A percentile compares a stretch with the other conserved stretches of the same genome.
These are phyloP conservation scores for Epizoanthus rinbou DNA, from an alignment of 92 coral and sea anemone species.

Conservation along the genomic window DNA sequence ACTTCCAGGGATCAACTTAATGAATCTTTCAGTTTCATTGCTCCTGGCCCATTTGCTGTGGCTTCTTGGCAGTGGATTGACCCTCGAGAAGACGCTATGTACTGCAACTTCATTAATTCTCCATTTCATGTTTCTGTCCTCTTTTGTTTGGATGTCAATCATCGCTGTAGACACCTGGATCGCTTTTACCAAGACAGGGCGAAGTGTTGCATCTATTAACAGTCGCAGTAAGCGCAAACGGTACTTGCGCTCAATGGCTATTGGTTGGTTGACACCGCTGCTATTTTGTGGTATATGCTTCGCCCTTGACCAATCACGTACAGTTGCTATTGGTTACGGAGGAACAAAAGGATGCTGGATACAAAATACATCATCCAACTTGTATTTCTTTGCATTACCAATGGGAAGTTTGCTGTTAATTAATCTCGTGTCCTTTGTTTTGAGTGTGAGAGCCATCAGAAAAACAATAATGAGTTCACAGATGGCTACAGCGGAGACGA, in stretches of 20 bases:
- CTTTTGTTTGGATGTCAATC: slow-evolving; percentile 68
- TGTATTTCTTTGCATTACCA: slow-evolving; percentile 58
- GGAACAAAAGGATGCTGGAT: slow-evolving; percentile 65
- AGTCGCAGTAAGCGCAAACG: slow-evolving; percentile 53
- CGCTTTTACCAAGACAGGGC: slow-evolving; percentile 51
- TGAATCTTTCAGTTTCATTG: slow-evolving; percentile 48
- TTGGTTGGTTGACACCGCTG: slow-evolving; percentile 70
- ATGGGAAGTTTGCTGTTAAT: slow-evolving; percentile 42
- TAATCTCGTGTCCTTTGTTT: slow-evolving; percentile 52
- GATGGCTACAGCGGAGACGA: slow-evolving; percentile 43
- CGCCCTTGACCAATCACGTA: slow-evolving; percentile 61
- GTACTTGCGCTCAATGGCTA: slow-evolving; percentile 45
- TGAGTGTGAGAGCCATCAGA: slow-evolving; percentile 65
- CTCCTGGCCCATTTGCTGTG: slow-evolving; percentile 48
- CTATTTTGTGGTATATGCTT: slow-evolving; percentile 51
- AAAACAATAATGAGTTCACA: slow-evolving; percentile 55
- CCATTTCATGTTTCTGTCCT: slow-evolving; percentile 56
- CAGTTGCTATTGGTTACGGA: slow-evolving; percentile 65
- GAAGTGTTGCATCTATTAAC: slow-evolving; percentile 29
- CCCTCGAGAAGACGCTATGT: slow-evolving; percentile 34
- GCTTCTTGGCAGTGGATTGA: slow-evolving; percentile 56
- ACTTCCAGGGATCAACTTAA: slow-evolving; percentile 63
- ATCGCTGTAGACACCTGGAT: slow-evolving; percentile 70
- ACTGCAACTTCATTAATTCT: slow-evolving; percentile 43
- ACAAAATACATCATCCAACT: slow-evolving; percentile 36